Evolutionary conservation across 2,888 invertebrate genomes (phyloP), one percentile per base, ranked within the genome.

Genomic region (Brachyptera risi): DNA sequence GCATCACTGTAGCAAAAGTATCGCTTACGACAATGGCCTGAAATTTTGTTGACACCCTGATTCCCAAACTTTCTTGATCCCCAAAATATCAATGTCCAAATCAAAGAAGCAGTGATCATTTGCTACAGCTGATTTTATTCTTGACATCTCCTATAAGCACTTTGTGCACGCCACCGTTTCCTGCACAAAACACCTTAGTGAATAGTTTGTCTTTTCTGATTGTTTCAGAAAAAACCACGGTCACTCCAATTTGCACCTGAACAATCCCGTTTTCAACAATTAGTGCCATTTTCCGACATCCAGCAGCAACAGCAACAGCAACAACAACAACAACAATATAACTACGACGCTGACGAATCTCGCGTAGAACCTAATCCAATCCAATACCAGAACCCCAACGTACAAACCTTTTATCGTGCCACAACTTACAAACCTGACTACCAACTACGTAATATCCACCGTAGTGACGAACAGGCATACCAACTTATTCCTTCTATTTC

Each of bases 181-280:
- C 38, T 56, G 35, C 57, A 47, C 57, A n/a, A n/a, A n/a, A n/a
- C n/a, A n/a, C n/a, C n/a, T 47, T 51, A 11, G 35, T 62, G 59
- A 49, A 59, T 51, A 58, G 50, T 51, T 26, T 51, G 58, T 59
- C 62, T 54, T 61, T 65, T 65, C 65, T 65, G 65, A 64, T 58
- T 68, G 68, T 68, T 68, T 56, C 68, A 68, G 68, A 68, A 67
- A 63, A 66, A 60, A 62, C 62, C 66, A 31, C 65, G 66, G 40
- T 66, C 66, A 50, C 65, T 66, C 44, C 57, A 66, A 63, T 60
- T 63, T 35, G 51, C 50, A 42, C 59, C 59, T 24, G 59, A 60
- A 58, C 64, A 61, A 51, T 37, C 61, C 17, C 60, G 61, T 17
- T 31, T 31, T 27, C 54, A 37, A 37, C 54, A 54, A 54, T 44